Percentiles rank a stretch among this genome's conserved stretches.
Conservation (phyloP, 2,888 invertebrate genomes). For the Nudaria mundana region DNA sequence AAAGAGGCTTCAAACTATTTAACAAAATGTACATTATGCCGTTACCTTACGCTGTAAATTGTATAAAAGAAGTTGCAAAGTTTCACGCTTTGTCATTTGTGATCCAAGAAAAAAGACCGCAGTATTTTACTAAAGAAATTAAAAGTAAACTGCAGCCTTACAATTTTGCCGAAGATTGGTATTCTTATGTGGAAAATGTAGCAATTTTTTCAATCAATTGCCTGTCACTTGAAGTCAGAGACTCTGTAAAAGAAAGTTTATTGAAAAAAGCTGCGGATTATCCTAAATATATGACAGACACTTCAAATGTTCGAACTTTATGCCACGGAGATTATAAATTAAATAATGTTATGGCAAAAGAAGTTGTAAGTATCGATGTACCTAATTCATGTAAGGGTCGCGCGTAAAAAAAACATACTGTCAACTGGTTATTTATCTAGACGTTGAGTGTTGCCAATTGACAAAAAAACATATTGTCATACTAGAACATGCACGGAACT, state of each 20-base stretch:
- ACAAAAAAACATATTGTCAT: no score
- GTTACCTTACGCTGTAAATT: slow-evolving; percentile 40
- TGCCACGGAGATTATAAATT: slow-evolving; percentile 40
- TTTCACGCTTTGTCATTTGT: slow-evolving; percentile 50
- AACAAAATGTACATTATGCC: slow-evolving; percentile 41
- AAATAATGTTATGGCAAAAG: slow-evolving; percentile 38
- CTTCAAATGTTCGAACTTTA: slow-evolving; percentile 14
- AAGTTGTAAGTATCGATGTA: slow-evolving; percentile 29
- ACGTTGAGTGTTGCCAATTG: no score
- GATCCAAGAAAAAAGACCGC: slow-evolving; percentile 35
- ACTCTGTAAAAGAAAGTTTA: slow-evolving; percentile 9
- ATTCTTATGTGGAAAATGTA: slow-evolving; percentile 25
- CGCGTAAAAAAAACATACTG: background rate
- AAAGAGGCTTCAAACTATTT: slow-evolving; percentile 35
- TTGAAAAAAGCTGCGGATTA: slow-evolving; percentile 19
- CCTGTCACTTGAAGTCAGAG: slow-evolving; percentile 16
- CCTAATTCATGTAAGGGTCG: no score
- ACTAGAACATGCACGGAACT: no score
- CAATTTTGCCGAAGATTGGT: slow-evolving; percentile 24
- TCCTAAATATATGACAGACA: slow-evolving; percentile 25
- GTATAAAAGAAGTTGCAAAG: slow-evolving; percentile 46
- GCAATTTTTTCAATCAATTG: slow-evolving; percentile 23
- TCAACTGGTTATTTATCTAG: no score
- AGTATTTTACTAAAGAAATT: slow-evolving; percentile 38
- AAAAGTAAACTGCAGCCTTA: slow-evolving; percentile 20